A percentile compares a stretch with the other conserved stretches of the same genome.
Conservation (phyloP, 2,888 invertebrate species). For the Drosophila gaucha region DNA sequence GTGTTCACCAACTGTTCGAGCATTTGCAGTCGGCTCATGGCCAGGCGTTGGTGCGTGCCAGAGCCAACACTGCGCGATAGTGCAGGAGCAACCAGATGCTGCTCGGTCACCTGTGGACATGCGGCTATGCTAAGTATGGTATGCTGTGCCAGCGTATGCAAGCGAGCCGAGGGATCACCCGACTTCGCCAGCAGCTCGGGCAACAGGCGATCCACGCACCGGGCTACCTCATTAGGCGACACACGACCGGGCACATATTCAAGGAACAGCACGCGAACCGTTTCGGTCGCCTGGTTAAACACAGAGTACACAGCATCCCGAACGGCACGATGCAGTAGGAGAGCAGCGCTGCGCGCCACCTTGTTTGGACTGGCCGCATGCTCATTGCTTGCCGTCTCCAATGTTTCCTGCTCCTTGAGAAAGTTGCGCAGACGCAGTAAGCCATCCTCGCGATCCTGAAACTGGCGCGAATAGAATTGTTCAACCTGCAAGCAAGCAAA, state of each 20-base stretch:
- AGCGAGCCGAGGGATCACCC: constrained; percentile 94
- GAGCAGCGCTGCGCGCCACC: constrained; percentile 92
- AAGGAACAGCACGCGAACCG: constrained; percentile 91
- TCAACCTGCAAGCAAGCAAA: constrained; percentile 88
- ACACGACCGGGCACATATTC: constrained; percentile 95
- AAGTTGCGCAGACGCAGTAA: constrained; percentile 87
- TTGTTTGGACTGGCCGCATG: constrained; percentile 87
- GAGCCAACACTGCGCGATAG: constrained; percentile 93
- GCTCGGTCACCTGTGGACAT: constrained; percentile 91
- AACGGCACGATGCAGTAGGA: constrained; percentile 91
- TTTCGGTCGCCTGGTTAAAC: constrained; percentile 93
- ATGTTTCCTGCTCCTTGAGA: constrained; percentile 80
- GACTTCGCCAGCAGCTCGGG: constrained; percentile 94
- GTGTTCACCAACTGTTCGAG: constrained; percentile 93
- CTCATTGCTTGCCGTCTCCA: constrained; percentile 82
- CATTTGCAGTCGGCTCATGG: constrained; percentile 94
- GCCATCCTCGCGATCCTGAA: constrained; percentile 95
- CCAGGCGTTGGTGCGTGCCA: constrained; percentile 93
- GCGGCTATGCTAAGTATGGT: constrained; percentile 94
- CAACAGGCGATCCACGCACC: constrained; percentile 92
- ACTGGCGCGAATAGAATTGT: constrained; percentile 95
- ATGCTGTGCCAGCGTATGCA: constrained; percentile 94
- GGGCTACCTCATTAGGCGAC: constrained; percentile 91
- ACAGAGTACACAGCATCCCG: constrained; percentile 96
- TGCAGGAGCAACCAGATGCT: constrained; percentile 93